Evolutionary conservation across 1,140 invertebrate species (phyloP), one percentile per base, ranked within the genome.

Genomic region (Ceratina calcarata): DNA sequence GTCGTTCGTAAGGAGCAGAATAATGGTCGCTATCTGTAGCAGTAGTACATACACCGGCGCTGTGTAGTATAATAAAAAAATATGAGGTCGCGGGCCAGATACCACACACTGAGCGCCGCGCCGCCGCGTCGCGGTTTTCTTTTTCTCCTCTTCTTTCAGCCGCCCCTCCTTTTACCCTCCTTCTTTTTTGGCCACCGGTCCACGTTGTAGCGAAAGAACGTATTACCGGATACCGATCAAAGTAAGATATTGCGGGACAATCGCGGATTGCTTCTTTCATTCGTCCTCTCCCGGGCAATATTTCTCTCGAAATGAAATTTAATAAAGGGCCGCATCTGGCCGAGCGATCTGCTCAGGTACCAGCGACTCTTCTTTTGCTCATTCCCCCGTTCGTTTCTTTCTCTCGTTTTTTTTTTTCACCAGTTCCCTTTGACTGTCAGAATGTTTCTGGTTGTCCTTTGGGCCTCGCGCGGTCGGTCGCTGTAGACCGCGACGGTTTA

Each of bases 141-240:
- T 45, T 27, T 49, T 16, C 20, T 75, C 75, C 79, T 80, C 60
- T 22, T 49, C n/a, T 10, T 61, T 15, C 45, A 49, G 16, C 15
- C 53, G 12, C 37, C 49, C 22, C 24, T 15, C 18, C 6, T 16
- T 32, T 20, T 32, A n/a, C 51, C 51, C 51, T 12, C 32, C 57
- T 27, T 45, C 61, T 57, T 72, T 45, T 27, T 64, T 22, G n/a
- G 16, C 32, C 45, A 18, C 60, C 27, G 45, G 10, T 20, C 20
- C 22, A n/a, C 22, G 67, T 57, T 66, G 37, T 20, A 85, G 72
- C 82, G 75, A 85, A 85, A 85, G 83, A 84, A 73, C 70, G 82
- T 71, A 85, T 85, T 85, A 81, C 83, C 78, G 83, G 78, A 85
- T 84, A 80, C 73, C 83, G 83, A 85, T 85, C 82, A 73, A 74